A percentile compares a stretch with the other conserved stretches of the same genome.
Evolutionary conservation across 2,113 vertebrate genomes (phyloP).

Genomic region (Thermophis baileyi): DNA sequence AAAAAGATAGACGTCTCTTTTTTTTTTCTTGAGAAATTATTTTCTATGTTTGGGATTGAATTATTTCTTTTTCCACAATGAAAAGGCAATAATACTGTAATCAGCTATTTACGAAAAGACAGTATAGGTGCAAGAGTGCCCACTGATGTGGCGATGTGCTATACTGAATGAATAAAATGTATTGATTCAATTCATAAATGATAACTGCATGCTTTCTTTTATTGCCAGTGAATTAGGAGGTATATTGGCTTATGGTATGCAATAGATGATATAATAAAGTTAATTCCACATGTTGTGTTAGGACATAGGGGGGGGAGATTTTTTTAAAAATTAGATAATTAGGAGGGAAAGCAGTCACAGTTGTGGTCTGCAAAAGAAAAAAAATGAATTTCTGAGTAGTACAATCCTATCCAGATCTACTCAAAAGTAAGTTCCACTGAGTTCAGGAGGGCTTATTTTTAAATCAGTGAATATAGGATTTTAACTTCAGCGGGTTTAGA

Average conservation of each 20-base stretch:
- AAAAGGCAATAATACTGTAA: slow-evolving; percentile 15
- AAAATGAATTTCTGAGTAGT: neutral
- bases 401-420: neutral
- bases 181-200: slow-evolving; percentile 46
- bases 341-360: neutral
- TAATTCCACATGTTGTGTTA: slow-evolving; percentile 40
- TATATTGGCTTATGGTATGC: slow-evolving; percentile 36
- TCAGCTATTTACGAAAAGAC: slow-evolving; percentile 5
- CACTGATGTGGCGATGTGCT: slow-evolving; percentile 2
- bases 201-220: slow-evolving; percentile 34
- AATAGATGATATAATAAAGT: slow-evolving; percentile 35
- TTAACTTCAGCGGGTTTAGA: slow-evolving; percentile 2
- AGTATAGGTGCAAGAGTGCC: slow-evolving; percentile 25
- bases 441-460: neutral
- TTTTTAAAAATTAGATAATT: slow-evolving; percentile 1
- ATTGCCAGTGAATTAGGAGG: slow-evolving; percentile 39
- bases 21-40: slow-evolving; percentile 38
- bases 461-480: neutral
- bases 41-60: slow-evolving; percentile 37
- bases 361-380: slow-evolving; percentile 17
- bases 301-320: neutral
- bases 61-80: slow-evolving; percentile 23
- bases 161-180: slow-evolving; percentile 43
- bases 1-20: slow-evolving; percentile 11
- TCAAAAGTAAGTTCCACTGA: neutral